Base-by-base conservation (phyloP, 92 coral and sea anemone genomes). In the Epizoanthus stellaris region DNA sequence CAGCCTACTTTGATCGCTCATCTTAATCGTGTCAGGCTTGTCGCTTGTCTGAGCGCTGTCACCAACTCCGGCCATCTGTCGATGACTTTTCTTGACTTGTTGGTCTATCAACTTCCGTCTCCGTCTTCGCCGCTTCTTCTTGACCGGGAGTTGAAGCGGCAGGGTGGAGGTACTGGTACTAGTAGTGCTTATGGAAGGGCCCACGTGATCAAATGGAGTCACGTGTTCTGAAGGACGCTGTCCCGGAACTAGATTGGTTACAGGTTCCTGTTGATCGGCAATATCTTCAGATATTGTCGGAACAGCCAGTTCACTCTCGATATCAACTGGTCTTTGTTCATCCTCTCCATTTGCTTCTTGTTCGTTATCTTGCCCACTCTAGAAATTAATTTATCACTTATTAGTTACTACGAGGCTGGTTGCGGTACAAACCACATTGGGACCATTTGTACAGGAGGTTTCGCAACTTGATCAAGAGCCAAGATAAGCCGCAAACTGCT, bases 91-190 rank as follows among this genome's bases (percentile, higher is more conserved):
- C 67, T 66, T 68, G 36, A 61, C 92, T 68, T 85, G 83, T n/a
- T 81, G 80, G 71, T 90, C 87, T 62, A 82, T 80, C 71, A 86
- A 16, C 43, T 60, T 90, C 36, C 89, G 86, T 40, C 80, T 90
- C 81, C 73, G 84, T 49, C 87, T 81, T 40, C 92, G 92, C 21
- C 81, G 86, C 45, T 80, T 80, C 56, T 84, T 83, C 73, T 86
- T 86, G 60, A 76, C 68, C 6, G 90, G 93, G 49, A 82, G 81
- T 14, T 81, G 81, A 36, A 68, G 76, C 1, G 70, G 82, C 21
- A 79, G 71, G 6, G 83, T 62, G 5, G 83, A 79, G 34, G 83
- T 79, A 62, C 83, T 79, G n/a, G 83, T 63, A 5, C 70, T 61
- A 53, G 59, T 36, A 60, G 71, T 79, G 38, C 40, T 79, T 10